These are phyloP conservation scores for Anarrhichthys ocellatus DNA, from an alignment of 2,113 vertebrate genomes.

Conservation along the genomic window DNA sequence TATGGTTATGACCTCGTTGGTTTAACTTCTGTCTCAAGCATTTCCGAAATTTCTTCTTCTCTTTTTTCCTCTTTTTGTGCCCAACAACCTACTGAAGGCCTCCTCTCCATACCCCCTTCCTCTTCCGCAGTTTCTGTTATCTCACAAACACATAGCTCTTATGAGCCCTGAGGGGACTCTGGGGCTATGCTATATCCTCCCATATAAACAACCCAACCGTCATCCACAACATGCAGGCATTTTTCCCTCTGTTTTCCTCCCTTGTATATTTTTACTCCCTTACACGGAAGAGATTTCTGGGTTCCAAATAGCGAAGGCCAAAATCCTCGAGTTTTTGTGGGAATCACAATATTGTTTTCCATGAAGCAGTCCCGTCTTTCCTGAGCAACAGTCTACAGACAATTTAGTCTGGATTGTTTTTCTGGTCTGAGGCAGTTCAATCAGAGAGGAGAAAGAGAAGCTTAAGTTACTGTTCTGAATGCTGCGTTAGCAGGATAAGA, in stretches of 20 bases:
- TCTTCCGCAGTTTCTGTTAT: constrained; percentile 67
- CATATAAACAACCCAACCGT: constrained; percentile 75
- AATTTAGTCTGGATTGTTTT: constrained; percentile 64
- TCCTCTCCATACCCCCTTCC: constrained; percentile 49
- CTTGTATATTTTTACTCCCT: constrained; percentile 73
- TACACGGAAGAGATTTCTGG: constrained; percentile 54
- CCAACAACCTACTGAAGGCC: constrained; percentile 18
- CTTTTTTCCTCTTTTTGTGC: constrained; percentile 8
- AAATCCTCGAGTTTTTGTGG: constrained; percentile 61
- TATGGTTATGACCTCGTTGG: not conserved
- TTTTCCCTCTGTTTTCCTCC: constrained; percentile 57
- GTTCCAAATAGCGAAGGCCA: constrained; percentile 48
- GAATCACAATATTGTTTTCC: constrained; percentile 74
- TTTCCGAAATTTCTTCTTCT: not conserved
- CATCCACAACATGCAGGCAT: constrained; percentile 64
- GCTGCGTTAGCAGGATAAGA: constrained; percentile 42
- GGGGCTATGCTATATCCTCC: constrained; percentile 73
- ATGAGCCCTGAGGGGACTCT: constrained; percentile 65
- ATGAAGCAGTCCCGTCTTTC: constrained; percentile 50
- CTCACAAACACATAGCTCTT: constrained; percentile 72
- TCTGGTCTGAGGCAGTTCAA: constrained; percentile 67
- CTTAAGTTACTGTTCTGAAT: constrained; percentile 64
- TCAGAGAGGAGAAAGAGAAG: constrained; percentile 38
- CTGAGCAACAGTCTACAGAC: constrained; percentile 66
- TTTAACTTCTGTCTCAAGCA: not conserved